These are phyloP conservation scores for Entomobrya proxima DNA, from an alignment of 2,888 invertebrate species.

Conservation along the genomic window DNA sequence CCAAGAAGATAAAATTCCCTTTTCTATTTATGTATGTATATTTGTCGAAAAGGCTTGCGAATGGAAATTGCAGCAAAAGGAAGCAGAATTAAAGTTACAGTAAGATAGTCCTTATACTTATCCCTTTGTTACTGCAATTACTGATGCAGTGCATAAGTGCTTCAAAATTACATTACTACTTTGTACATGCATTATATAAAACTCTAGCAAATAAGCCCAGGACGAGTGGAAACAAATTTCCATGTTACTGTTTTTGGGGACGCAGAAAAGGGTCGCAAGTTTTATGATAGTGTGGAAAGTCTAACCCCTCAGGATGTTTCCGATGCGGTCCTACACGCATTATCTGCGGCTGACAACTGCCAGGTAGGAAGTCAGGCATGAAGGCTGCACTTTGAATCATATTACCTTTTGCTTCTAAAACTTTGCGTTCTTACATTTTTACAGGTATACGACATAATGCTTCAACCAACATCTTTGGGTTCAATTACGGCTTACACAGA, in stretches of 20 bases:
- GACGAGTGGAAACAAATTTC: conserved; percentile 73
- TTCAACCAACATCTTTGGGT: conserved; percentile 51
- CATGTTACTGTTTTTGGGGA: conserved; percentile 60
- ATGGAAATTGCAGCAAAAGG: conserved; percentile 79
- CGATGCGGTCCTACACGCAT: conserved; percentile 81
- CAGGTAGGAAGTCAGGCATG: conserved; percentile 77
- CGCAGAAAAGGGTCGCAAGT: conserved; percentile 76
- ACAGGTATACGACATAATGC: conserved; percentile 57
- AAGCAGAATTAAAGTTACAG: conserved; percentile 78
- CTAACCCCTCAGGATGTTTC: conserved; percentile 82
- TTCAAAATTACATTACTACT: not conserved
- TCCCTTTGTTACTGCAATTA: no score
- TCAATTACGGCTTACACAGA: conserved; percentile 20
- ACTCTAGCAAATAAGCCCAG: conserved; percentile 74
- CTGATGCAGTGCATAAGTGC: no score
- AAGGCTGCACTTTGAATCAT: no score
- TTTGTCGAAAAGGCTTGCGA: conserved; percentile 77
- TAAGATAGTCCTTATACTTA: conserved; percentile 50
- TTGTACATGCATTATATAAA: not conserved
- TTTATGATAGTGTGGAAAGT: conserved; percentile 77
- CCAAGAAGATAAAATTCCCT: not conserved
- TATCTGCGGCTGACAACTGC: conserved; percentile 82
- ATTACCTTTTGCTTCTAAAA: no score
- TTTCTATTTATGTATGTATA: not conserved
- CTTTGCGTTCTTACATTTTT: not conserved